Conservation (phyloP, 1,140 invertebrate genomes). For the Drosophila simulans region DNA sequence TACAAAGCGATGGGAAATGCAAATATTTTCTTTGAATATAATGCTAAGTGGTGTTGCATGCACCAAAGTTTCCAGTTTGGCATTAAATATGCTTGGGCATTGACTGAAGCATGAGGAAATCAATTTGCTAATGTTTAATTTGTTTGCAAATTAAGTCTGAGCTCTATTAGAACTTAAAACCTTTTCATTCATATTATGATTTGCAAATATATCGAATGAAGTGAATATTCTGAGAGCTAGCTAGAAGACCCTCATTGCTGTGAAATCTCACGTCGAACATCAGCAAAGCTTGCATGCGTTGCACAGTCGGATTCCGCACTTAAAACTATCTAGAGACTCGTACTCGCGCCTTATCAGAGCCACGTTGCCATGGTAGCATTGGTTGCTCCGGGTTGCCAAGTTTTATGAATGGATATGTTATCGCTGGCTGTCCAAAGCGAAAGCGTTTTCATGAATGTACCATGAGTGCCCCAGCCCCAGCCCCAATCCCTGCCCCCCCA, state of each 20-base stretch:
- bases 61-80: background rate
- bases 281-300: conserved; percentile 9
- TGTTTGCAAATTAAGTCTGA: background rate
- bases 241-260: background rate
- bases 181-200: no score
- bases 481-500: no score
- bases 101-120: background rate
- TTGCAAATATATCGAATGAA: no score
- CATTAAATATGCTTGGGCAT: background rate
- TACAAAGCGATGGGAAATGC: background rate
- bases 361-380: conserved; percentile 22
- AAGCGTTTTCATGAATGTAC: conserved; percentile 40
- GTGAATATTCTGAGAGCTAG: background rate
- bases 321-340: conserved; percentile 30
- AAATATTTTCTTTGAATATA: background rate
- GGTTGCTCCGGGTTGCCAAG: conserved; percentile 18
- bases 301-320: conserved; percentile 18
- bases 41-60: background rate
- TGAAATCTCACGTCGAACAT: conserved; percentile 29
- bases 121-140: background rate
- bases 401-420: conserved; percentile 67
- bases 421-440: conserved; percentile 29
- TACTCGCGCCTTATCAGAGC: conserved; percentile 30
- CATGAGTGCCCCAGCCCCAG: background rate
- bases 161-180: background rate